Conservation (phyloP, 1,140 invertebrate species). For the Hirudo medicinalis region DNA sequence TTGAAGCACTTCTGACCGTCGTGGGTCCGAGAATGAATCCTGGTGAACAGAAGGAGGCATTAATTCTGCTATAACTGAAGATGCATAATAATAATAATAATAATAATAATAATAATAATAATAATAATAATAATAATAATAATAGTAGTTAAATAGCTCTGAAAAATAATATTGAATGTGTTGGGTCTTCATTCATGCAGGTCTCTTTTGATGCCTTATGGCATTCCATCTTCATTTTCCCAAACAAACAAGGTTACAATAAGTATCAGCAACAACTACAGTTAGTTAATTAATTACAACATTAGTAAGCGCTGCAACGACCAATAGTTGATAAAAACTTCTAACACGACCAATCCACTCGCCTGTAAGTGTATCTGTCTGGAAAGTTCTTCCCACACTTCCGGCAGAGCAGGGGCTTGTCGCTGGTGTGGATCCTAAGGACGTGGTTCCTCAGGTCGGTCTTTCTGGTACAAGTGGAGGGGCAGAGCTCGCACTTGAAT, state of each 20-base stretch:
- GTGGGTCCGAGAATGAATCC: constrained; percentile 66
- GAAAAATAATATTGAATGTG: background rate
- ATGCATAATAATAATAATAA: constrained; percentile 24
- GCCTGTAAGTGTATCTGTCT: constrained; percentile 54
- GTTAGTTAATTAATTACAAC: background rate
- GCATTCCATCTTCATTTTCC: too few species aligned
- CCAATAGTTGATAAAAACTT: background rate
- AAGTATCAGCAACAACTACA: background rate
- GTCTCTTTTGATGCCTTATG: too few species aligned
- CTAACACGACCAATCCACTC: background rate
- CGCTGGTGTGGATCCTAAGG: constrained; percentile 85
- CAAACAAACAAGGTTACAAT: background rate
- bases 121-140: background rate
- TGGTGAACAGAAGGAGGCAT: background rate
- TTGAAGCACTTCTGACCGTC: constrained; percentile 95
- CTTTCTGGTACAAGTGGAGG: constrained; percentile 88
- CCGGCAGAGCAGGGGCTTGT: constrained; percentile 78
- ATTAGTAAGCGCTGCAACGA: background rate
- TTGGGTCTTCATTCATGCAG: background rate
- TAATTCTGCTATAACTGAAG: background rate
- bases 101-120: constrained; percentile 8
- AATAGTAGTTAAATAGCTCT: background rate
- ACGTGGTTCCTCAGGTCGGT: constrained; percentile 90
- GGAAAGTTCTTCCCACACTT: constrained; percentile 82
- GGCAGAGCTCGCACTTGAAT: constrained; percentile 85